Base-by-base conservation (phyloP, 1,140 invertebrate species). In the Tribolium madens region DNA sequence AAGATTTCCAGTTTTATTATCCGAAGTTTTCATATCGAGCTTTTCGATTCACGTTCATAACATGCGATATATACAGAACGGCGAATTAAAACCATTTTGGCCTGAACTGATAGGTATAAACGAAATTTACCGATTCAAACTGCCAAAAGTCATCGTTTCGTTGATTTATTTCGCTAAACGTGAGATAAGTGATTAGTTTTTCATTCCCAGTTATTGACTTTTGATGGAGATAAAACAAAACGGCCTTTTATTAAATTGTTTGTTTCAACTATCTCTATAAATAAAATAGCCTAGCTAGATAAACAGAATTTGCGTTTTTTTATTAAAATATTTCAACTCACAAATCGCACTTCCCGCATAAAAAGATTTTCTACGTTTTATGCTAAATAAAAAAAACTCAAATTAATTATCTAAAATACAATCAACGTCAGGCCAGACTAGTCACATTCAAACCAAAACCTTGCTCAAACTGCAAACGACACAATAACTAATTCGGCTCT, bases 121-220 rank as follows among this genome's bases (percentile, higher is more conserved):
- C 21, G 21, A 26, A 26, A 26, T 26, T 26, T 4, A 26, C 21
- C 57, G 26, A 64, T 64, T 64, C 57, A 31, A 64, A 64, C 57
- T 64, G 57, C n/a, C 57, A 64, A 64, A 42, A 64, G 26, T 33
- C 10, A 33, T 10, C 3, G 31, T 64, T 64, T 33, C 31, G n/a
- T 5, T 77, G 76, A 77, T 77, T 77, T 77, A 77, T 77, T 31
- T 42, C 17, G 9, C 70, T 57, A 17, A 60, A 57, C 76, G 76
- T 77, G 76, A 77, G 76, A 77, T 77, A 77, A 77, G 70, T 77
- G 76, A 77, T 77, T 64, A 77, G 70, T 77, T 73, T 77, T 77
- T 60, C 70, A 77, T 77, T 73, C 33, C 47, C 60, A 46, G 60
- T 70, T 76, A 70, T 70, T 68, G 74, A 36, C 60, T 76, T 68